Conservation (phyloP, 2,113 vertebrate species). For the Psammodynastes pulverulentus region DNA sequence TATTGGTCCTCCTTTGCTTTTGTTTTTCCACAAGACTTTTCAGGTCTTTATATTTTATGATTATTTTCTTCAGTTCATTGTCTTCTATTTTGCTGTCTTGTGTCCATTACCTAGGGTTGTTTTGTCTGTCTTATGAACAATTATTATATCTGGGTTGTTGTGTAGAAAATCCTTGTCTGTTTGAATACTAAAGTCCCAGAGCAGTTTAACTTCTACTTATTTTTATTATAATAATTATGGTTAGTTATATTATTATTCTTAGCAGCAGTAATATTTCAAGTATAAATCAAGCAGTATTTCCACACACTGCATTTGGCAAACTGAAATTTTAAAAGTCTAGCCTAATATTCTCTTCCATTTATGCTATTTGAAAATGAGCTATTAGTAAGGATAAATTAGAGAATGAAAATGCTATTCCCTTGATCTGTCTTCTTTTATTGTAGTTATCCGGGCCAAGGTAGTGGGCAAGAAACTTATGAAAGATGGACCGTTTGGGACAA, state of each 20-base stretch:
- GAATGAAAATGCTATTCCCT: background rate
- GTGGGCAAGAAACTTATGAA: slow-evolving; percentile 94
- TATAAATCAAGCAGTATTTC: slow-evolving; percentile 12
- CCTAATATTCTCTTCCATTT: background rate
- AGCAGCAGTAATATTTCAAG: background rate
- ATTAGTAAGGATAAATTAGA: background rate
- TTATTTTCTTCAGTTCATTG: background rate
- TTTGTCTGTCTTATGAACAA: background rate
- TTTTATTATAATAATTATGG: background rate
- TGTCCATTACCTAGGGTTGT: background rate
- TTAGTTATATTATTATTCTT: background rate
- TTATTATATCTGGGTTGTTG: background rate
- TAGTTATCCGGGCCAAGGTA: slow-evolving; percentile 96
- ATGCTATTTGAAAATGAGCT: background rate
- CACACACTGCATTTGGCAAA: background rate
- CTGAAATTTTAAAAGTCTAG: background rate
- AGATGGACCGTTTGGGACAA: slow-evolving; percentile 88
- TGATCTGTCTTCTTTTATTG: slow-evolving; percentile 35
- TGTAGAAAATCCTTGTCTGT: background rate
- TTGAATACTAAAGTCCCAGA: background rate
- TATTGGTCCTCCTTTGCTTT: background rate
- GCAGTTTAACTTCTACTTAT: background rate
- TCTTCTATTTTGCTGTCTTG: background rate
- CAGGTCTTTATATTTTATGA: background rate
- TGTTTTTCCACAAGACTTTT: background rate